Evolutionary conservation across 1,140 invertebrate species (phyloP), one percentile per base, ranked within the genome.

Genomic region (Steinernema feltiae): DNA sequence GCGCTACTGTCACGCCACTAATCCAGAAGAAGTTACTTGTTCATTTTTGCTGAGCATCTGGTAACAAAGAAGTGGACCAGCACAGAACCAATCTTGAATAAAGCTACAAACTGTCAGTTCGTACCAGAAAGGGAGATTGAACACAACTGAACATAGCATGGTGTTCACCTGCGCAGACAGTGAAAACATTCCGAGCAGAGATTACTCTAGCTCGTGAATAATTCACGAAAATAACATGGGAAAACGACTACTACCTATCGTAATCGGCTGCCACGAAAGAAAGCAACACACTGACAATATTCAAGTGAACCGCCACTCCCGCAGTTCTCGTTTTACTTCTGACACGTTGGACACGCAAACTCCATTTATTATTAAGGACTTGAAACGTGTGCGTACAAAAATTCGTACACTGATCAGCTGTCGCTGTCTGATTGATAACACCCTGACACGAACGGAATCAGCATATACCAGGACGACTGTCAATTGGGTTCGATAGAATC

Each of bases 161-260:
- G 35, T 41, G 35, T 7, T 7, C 24, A 15, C 24, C 53, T 46
- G 24, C 53, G 53, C 53, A 63, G 53, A 63, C 53, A n/a, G 24
- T 27, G 24, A 63, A 63, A 63, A 63, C 53, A 63, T 3, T 63
- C 15, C 24, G 53, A 63, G 12, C 35, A 17, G 7, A 3, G 53
- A 15, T 63, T 63, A 63, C 2, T 15, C 24, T 63, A 63, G 2
- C 53, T 12, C 53, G 53, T 63, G 53, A 7, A 63, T 63, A 63
- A 63, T 63, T 63, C 24, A 63, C 24, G 24, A n/a, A 3, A 63
- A 63, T 27, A 63, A 63, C 53, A 63, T 63, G 24, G 3, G 3
- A 63, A 63, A 63, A 63, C 15, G 53, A 63, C 7, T 63, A 12
- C 53, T 63, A 63, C 53, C 53, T 63, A 63, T 63, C 24, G 24